Conservation (phyloP, 1,140 invertebrate genomes). For the Helicoverpa armigera region DNA sequence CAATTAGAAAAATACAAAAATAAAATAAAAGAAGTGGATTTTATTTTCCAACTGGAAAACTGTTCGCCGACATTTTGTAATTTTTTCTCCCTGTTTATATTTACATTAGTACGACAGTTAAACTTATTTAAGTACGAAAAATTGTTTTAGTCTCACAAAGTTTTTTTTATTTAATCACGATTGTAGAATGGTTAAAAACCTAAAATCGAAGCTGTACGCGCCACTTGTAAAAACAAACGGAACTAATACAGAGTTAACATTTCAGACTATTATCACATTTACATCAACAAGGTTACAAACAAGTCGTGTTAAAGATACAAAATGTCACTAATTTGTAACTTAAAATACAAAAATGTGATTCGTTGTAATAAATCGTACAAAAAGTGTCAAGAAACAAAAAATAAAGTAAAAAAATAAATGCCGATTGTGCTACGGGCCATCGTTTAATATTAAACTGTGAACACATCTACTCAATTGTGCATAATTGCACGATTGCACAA, state of each 20-base stretch:
- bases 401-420: slow-evolving; percentile 67
- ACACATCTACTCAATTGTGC: slow-evolving; percentile 33
- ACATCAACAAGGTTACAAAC: slow-evolving; percentile 40
- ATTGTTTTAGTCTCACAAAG: slow-evolving; percentile 61
- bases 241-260: background rate
- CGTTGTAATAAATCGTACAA: slow-evolving; percentile 45
- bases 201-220: slow-evolving; percentile 19
- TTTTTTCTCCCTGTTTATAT: slow-evolving; percentile 51
- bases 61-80: slow-evolving; percentile 15
- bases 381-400: slow-evolving; percentile 44
- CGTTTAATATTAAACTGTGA: slow-evolving; percentile 23
- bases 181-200: slow-evolving; percentile 19
- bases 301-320: slow-evolving; percentile 38
- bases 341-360: slow-evolving; percentile 21
- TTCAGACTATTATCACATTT: slow-evolving; percentile 46
- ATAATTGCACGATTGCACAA: slow-evolving; percentile 39
- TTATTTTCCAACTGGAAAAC: slow-evolving; percentile 4
- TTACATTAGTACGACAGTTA: slow-evolving; percentile 63
- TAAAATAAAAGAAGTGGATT: background rate
- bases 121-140: slow-evolving; percentile 61
- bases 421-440: slow-evolving; percentile 63
- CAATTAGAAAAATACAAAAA: slow-evolving; percentile 1
- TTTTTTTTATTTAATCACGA: slow-evolving; percentile 46
- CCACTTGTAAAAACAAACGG: slow-evolving; percentile 8
- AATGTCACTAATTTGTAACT: slow-evolving; percentile 38